Percentiles rank a stretch among this genome's conserved stretches.
These are phyloP conservation scores for Oppia nitens DNA, from an alignment of 1,140 invertebrate species.

Conservation along the genomic window DNA sequence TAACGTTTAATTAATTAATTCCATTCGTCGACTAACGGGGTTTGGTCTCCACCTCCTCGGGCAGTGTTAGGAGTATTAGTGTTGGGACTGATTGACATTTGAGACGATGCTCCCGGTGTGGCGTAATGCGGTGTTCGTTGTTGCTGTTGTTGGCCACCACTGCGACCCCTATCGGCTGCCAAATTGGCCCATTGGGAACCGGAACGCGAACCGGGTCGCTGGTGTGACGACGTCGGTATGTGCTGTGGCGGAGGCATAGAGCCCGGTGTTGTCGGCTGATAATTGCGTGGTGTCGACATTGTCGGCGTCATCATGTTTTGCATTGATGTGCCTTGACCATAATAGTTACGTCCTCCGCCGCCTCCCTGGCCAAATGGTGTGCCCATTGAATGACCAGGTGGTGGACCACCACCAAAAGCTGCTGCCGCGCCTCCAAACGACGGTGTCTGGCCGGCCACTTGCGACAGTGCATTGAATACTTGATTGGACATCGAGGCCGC, in stretches of 20 bases:
- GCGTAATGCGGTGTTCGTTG: conserved; percentile 10
- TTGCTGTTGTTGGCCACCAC: conserved; percentile 24
- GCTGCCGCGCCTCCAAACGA: conserved; percentile 28
- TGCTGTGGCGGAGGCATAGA: not conserved
- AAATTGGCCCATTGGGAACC: not conserved
- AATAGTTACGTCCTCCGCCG: not conserved
- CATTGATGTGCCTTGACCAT: not conserved
- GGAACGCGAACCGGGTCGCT: not conserved
- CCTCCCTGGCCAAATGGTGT: not conserved
- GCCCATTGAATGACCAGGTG: not conserved
- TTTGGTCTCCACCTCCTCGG: conserved; percentile 15
- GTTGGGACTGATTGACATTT: conserved; percentile 17
- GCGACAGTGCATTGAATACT: conserved; percentile 49
- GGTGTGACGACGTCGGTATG: not conserved
- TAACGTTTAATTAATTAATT: too few relatives aligned
- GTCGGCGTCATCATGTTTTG: not conserved
- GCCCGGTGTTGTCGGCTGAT: not conserved
- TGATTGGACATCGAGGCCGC: conserved; percentile 51
- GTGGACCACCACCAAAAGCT: not conserved
- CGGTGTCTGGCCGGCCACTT: conserved; percentile 47
- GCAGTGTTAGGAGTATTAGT: conserved; percentile 4
- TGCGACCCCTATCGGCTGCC: not conserved
- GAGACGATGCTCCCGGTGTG: conserved; percentile 15
- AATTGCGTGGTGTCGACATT: not conserved
- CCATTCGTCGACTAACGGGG: conserved; percentile 17